Base-by-base conservation (phyloP, 2,888 invertebrate genomes). In the Beris chalybata region DNA sequence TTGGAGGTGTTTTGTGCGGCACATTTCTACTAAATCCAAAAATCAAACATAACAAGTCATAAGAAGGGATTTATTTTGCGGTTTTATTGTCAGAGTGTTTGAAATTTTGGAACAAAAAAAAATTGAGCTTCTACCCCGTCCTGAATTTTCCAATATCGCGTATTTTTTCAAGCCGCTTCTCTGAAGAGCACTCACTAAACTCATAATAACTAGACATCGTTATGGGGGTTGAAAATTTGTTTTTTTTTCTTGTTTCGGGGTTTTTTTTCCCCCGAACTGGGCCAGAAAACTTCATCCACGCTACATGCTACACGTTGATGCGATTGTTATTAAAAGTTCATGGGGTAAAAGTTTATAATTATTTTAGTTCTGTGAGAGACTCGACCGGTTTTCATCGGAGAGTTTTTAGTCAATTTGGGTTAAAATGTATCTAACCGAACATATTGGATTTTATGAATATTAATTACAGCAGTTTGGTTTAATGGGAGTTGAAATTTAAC, bases 191-290 rank as follows among this genome's bases (percentile, higher is more conserved):
- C 57, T 58, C 22, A 22, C 57, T 22, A 58, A 58, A 45, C 5
- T 45, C 45, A 29, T 45, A 58, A 58, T 58, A 58, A 45, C 45
- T 29, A 58, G 57, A 58, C 57, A 45, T 58, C 57, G 45, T 58
- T 58, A 47, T 30, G 47, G n/a, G 45, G 45, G 7, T 30, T 22
- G 57, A 45, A 45, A 6, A 43, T 15, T 56, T 56, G 31, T 31
- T n/a, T 54, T 54, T 54, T 31, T 9, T 38, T 31, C 5, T 5
- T 13, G 15, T 13, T 15, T 29, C 30, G 22, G 38, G 38, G 9
- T 38, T 38, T 38, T 38, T 38, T 38, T 38, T 32, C 15, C 6
- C 48, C 6, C n/a, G 15, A 48, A 48, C 15, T 22, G 15, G 13
- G 15, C 48, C 15, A 48, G 48, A 5, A 48, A 48, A 48, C 15